Evolutionary conservation across 2,888 invertebrate genomes (phyloP), one percentile per base, ranked within the genome.

Genomic region (Bellardia pandia): DNA sequence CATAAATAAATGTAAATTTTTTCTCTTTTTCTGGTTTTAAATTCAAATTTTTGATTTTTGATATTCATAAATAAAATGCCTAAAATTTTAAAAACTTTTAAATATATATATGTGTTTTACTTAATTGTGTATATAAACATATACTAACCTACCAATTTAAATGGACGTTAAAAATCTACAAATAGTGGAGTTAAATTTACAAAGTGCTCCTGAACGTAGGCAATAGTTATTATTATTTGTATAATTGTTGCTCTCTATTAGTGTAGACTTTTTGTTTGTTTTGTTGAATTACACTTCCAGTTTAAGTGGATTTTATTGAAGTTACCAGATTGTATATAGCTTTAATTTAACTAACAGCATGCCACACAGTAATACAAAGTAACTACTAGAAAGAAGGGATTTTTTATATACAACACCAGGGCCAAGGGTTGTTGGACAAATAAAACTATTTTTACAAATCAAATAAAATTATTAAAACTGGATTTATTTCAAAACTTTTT

Each of bases 61-160:
- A 85, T 62, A 85, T 60, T 53, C 66, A 84, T 68, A 74, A 79
- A 72, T 42, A 58, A 79, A 75, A 53, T 30, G 56, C 33, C 37
- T 33, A 58, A 85, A 85, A 56, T 16, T 37, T 37, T 30, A 68
- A 78, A 14, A 62, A 42, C 51, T n/a, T 13, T 58, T 48, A 30
- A n/a, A n/a, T 42, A 7, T 30, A 33, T 30, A 62, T 78, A 14
- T 71, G 82, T 83, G 84, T 84, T 84, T 84, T 77, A 75, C 16
- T 68, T 68, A 11, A 13, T 3, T 51, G 9, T 71, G 48, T 80
- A n/a, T 72, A 53, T 64, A 53, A 53, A 13, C 33, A 7, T 53
- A 69, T 13, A 66, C n/a, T 66, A 45, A 42, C 23, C 7, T 64
- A 14, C 64, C 2, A 33, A 16, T 45, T 60, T 51, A 48, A 68